Conservation (phyloP, 2,113 vertebrate genomes). For the Hylia prasina region DNA sequence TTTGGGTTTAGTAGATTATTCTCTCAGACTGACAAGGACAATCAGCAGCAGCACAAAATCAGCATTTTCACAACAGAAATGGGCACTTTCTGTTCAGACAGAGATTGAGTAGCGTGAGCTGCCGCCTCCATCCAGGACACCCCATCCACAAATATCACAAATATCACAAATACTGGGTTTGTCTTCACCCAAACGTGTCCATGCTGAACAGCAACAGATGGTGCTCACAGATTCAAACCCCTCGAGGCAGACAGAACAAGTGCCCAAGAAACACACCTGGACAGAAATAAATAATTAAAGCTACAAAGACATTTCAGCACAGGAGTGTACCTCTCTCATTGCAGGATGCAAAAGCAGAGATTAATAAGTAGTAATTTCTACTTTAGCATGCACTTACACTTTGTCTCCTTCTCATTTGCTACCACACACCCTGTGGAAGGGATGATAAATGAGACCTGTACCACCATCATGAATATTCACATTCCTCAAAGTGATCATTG, state of each 20-base stretch:
- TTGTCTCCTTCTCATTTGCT: background rate
- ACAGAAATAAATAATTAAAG: conserved; percentile 35
- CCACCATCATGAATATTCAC: conserved; percentile 16
- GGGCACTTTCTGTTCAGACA: background rate
- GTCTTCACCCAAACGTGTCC: conserved; percentile 1
- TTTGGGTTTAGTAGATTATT: background rate
- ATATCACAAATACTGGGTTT: background rate
- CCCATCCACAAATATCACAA: background rate
- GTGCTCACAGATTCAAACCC: conserved; percentile 13
- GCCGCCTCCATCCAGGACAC: background rate
- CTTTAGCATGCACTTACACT: conserved; percentile 2
- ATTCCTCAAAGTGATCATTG: background rate
- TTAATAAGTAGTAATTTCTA: conserved; percentile 43
- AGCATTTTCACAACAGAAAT: too few species aligned
- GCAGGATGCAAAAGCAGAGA: background rate
- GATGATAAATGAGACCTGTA: conserved; percentile 18
- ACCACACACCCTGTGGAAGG: background rate
- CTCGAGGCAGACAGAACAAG: background rate
- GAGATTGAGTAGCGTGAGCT: background rate
- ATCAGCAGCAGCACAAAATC: background rate
- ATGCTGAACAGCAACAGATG: background rate
- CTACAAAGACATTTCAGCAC: background rate
- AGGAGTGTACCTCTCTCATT: background rate
- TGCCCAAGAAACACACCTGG: conserved; percentile 44
- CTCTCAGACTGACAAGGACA: background rate